A percentile compares a stretch with the other conserved stretches of the same genome.
Evolutionary conservation across 2,797 vertebrate genomes (phyloP).

Genomic region (Valencia hispanica): DNA sequence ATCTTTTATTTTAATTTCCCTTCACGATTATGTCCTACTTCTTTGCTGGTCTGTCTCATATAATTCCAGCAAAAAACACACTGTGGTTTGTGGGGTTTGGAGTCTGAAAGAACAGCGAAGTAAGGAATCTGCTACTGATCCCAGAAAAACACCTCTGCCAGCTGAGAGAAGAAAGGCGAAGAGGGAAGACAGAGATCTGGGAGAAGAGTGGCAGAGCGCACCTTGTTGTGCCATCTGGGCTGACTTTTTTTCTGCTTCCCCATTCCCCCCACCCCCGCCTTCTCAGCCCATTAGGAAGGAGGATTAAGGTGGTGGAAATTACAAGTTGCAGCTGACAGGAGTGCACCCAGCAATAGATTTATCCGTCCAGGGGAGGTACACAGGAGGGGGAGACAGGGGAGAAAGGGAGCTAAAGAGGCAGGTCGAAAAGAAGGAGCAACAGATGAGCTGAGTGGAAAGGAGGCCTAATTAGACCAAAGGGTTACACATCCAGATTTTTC

Average conservation of each 20-base stretch:
- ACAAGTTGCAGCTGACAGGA: conserved; percentile 73
- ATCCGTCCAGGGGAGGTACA: conserved; percentile 62
- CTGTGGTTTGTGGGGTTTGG: conserved; percentile 45
- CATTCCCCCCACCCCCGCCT: conserved; percentile 37
- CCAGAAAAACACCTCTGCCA: conserved; percentile 74
- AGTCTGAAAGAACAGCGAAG: conserved; percentile 71
- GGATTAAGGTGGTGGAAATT: conserved; percentile 82
- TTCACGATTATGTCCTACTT: no score
- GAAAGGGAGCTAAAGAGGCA: conserved; percentile 11
- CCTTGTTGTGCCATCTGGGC: conserved; percentile 84
- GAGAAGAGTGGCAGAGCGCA: conserved; percentile 72
- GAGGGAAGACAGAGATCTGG: conserved; percentile 62
- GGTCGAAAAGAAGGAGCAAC: conserved; percentile 40
- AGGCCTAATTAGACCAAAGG: conserved; percentile 25
- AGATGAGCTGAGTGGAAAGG: conserved; percentile 37
- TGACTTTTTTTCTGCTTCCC: conserved; percentile 41
- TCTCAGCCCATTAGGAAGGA: conserved; percentile 76
- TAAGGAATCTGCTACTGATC: conserved; percentile 76
- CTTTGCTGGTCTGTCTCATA: not conserved
- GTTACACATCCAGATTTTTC: conserved; percentile 41
- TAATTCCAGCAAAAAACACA: not conserved
- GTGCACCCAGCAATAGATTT: conserved; percentile 75
- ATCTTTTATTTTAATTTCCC: no score
- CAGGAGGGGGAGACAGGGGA: conserved; percentile 4
- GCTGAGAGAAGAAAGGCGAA: conserved; percentile 68